Evolutionary conservation across 2,797 vertebrate genomes (phyloP).

Genomic region (Euthynnus affinis): DNA sequence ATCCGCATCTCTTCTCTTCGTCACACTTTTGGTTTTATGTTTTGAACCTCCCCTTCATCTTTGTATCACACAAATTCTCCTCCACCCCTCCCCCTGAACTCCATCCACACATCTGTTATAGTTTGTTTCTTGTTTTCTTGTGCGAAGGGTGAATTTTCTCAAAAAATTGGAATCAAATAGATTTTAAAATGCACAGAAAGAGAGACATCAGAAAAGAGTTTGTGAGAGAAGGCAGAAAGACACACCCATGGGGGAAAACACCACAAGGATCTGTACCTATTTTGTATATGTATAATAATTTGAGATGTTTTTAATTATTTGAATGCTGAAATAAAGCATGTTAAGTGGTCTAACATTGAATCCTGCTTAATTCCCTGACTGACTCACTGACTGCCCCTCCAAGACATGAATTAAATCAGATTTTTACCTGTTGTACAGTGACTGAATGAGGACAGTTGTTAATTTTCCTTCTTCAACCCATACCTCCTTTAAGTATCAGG

Average conservation of each 20-base stretch:
- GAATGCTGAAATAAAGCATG: conserved; percentile 99
- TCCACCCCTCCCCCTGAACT: background rate
- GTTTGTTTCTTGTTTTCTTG: conserved; percentile 68
- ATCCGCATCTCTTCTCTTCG: conserved; percentile 29
- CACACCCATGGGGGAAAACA: conserved; percentile 84
- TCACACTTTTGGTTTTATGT: conserved; percentile 39
- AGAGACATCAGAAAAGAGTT: conserved; percentile 65
- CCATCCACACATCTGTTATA: conserved; percentile 57
- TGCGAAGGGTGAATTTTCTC: conserved; percentile 58
- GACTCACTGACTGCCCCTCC: conserved; percentile 54
- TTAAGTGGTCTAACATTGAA: conserved; percentile 93
- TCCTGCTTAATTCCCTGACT: conserved; percentile 78
- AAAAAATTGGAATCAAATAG: conserved; percentile 63
- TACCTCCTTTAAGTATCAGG: background rate
- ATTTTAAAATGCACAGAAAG: conserved; percentile 63
- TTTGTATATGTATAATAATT: conserved; percentile 99
- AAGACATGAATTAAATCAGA: conserved; percentile 24
- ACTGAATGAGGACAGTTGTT: conserved; percentile 21
- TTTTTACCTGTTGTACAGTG: conserved; percentile 19
- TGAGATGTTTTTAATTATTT: conserved; percentile 99
- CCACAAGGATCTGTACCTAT: conserved; percentile 94
- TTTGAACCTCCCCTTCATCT: conserved; percentile 26
- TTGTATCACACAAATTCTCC: conserved; percentile 33
- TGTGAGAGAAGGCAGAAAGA: conserved; percentile 84
- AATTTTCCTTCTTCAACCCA: conserved; percentile 1